These are phyloP conservation scores for Umimayanthus chanpuru DNA, from an alignment of 92 coral and sea anemone species.

Conservation along the genomic window DNA sequence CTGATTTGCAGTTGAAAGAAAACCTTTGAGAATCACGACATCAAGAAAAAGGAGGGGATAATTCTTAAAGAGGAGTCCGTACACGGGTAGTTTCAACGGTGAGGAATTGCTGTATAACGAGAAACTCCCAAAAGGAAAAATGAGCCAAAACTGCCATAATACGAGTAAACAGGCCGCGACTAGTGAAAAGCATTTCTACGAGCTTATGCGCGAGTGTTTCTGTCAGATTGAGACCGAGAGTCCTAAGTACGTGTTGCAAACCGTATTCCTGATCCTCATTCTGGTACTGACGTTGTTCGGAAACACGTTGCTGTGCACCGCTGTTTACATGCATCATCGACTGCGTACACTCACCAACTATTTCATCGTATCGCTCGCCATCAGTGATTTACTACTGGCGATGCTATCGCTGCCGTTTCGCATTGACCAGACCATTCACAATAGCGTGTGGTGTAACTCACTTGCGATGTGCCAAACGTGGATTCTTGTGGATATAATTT, in stretches of 20 bases:
- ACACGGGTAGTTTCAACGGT: neutral
- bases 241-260: slow-evolving; percentile 53
- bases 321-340: slow-evolving; percentile 65
- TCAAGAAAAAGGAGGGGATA: neutral
- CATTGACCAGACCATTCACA: slow-evolving; percentile 71
- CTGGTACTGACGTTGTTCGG: slow-evolving; percentile 78
- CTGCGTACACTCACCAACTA: slow-evolving; percentile 90
- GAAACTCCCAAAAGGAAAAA: neutral
- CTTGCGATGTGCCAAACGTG: slow-evolving; percentile 59
- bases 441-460: slow-evolving; percentile 73
- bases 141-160: slow-evolving; percentile 10
- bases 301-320: slow-evolving; percentile 69
- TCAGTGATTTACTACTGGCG: slow-evolving; percentile 76
- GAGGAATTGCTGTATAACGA: neutral
- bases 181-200: neutral
- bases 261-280: slow-evolving; percentile 69
- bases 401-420: slow-evolving; percentile 68
- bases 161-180: neutral
- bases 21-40: neutral
- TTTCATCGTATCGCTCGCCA: slow-evolving; percentile 83
- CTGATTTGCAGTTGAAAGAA: neutral
- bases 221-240: neutral
- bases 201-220: neutral
- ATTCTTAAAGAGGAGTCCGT: too few relatives aligned
- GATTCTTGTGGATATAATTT: slow-evolving; percentile 69